Base-by-base conservation (phyloP, 1,140 invertebrate species). In the Delia radicum region DNA sequence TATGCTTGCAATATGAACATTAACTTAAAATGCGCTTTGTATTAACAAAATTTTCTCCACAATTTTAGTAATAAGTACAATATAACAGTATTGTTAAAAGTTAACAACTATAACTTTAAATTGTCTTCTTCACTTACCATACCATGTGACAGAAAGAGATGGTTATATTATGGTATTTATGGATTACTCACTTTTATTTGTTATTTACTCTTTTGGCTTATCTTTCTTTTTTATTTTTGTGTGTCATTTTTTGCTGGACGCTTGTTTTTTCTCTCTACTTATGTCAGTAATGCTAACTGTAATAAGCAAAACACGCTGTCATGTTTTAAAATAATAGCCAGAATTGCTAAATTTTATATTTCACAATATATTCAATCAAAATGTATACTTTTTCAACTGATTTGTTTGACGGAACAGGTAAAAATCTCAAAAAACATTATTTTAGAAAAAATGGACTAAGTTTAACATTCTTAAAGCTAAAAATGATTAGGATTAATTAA, bases 1-100 rank as follows among this genome's bases (percentile, higher is more conserved):
- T 69, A 75, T 75, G 73, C 79, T 24, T 55, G 48, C 48, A 55
- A 55, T 55, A 21, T n/a, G n/a, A 55, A 55, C 18, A 21, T 55
- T 55, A n/a, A 55, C 48, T 21, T 18, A 55, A 55, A 55, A 55
- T 55, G 48, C 48, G 48, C 48, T 55, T 55, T 55, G 48, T 48
- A 48, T 48, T 48, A 15, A 21, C 18, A 55, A 55, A 21, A 18
- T 55, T 55, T 55, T 55, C 48, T 55, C 48, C 48, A 55, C 48
- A 55, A 55, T 55, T 21, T 18, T 55, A 55, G 24, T 55, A 18
- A 55, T 55, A 55, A 55, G 48, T 21, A 55, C n/a, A 7, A 21
- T 55, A 55, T 55, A 55, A 55, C 48, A 55, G 48, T 55, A 55
- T 55, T 21, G 48, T 21, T 55, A 10, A 55, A 21, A 55, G 48